These are phyloP conservation scores for Acronicta alni DNA, from an alignment of 2,888 invertebrate species.

Conservation along the genomic window DNA sequence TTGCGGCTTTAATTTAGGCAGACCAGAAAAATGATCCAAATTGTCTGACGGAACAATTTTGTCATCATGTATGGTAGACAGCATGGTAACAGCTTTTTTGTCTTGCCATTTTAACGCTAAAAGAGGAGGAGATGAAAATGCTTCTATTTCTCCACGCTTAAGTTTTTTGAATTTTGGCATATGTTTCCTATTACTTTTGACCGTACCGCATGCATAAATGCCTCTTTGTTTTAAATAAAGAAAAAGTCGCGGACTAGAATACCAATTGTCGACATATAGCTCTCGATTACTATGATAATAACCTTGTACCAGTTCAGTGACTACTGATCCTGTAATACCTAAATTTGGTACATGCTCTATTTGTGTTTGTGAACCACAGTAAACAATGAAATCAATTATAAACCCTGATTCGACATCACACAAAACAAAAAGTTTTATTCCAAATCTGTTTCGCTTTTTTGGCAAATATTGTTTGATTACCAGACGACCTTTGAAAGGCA, in stretches of 20 bases:
- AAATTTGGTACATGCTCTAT: slow-evolving; percentile 29
- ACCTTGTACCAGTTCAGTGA: slow-evolving; percentile 41
- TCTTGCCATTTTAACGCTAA: slow-evolving; percentile 66
- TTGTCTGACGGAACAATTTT: slow-evolving; percentile 41
- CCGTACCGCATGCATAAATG: slow-evolving; percentile 54
- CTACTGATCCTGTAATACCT: slow-evolving; percentile 43
- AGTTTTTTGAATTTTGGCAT: slow-evolving; percentile 50
- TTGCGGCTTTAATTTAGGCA: slow-evolving; percentile 44
- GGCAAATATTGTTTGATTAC: slow-evolving; percentile 51
- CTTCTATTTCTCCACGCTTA: slow-evolving; percentile 33
- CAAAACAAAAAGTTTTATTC: slow-evolving; percentile 50
- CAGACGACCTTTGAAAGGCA: slow-evolving; percentile 53
- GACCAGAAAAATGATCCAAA: slow-evolving; percentile 33
- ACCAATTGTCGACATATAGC: slow-evolving; percentile 54
- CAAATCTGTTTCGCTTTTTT: slow-evolving; percentile 51
- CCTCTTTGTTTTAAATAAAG: slow-evolving; percentile 42
- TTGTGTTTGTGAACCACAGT: slow-evolving; percentile 47
- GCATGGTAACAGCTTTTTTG: slow-evolving; percentile 57
- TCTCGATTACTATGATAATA: slow-evolving; percentile 44
- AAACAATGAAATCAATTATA: slow-evolving; percentile 53
- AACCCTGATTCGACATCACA: slow-evolving; percentile 52
- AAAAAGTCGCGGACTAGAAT: slow-evolving; percentile 50
- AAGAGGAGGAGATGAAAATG: slow-evolving; percentile 27
- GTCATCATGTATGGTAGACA: slow-evolving; percentile 43
- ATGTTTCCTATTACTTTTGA: slow-evolving; percentile 42